These are phyloP conservation scores for Lagopus muta DNA, from an alignment of 2,113 vertebrate species.

Conservation along the genomic window DNA sequence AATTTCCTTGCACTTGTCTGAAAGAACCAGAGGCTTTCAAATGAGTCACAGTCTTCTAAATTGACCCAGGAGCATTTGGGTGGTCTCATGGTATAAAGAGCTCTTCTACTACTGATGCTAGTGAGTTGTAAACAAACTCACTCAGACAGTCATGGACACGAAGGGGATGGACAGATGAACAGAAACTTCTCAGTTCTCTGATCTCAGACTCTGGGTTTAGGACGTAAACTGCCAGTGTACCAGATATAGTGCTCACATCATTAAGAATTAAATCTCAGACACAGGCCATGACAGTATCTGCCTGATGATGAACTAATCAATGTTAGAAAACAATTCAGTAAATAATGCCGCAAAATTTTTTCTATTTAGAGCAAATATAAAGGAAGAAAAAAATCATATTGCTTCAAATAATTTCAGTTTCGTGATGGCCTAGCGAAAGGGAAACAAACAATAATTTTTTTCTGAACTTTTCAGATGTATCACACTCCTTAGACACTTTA, in stretches of 20 bases:
- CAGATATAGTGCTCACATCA: constrained; percentile 55
- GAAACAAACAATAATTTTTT: neutral
- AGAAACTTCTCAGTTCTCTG: neutral
- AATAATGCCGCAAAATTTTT: constrained; percentile 44
- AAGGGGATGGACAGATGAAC: neutral
- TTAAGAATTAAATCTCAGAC: constrained; percentile 72
- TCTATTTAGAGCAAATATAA: constrained; percentile 27
- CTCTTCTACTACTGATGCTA: neutral
- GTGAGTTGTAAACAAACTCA: neutral
- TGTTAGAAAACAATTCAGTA: constrained; percentile 54
- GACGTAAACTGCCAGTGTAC: constrained; percentile 21
- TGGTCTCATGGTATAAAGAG: neutral
- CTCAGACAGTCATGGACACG: neutral
- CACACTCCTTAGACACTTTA: neutral
- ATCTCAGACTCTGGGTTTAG: constrained; percentile 34
- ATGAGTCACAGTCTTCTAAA: neutral
- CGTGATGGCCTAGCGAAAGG: neutral
- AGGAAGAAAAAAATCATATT: constrained; percentile 2
- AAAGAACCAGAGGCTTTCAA: neutral
- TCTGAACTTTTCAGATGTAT: neutral
- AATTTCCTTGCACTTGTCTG: no score
- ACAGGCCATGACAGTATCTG: constrained; percentile 26
- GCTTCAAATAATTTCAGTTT: neutral
- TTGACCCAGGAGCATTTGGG: neutral
- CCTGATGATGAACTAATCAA: constrained; percentile 14